phyloP scores from a whole-genome alignment of 2,888 invertebrate species.

The Atrina japonica region DNA sequence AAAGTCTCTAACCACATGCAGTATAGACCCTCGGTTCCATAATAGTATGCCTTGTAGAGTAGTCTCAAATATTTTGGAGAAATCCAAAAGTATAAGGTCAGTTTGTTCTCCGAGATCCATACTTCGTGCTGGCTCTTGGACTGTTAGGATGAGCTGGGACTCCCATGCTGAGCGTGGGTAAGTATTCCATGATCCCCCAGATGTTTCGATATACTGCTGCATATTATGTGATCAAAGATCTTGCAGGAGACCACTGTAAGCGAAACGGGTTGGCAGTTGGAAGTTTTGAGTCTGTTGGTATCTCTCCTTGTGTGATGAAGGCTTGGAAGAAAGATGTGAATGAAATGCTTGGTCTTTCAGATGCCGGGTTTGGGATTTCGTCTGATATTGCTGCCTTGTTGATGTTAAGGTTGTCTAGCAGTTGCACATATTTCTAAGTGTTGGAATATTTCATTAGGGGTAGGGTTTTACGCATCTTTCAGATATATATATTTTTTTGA shows the following conservation, averaged over 20 bases:
- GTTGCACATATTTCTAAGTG: too few species aligned
- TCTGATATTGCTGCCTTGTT: neutral
- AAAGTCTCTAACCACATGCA: neutral
- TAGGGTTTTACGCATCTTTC: too few species aligned
- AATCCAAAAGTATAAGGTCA: conserved; percentile 13
- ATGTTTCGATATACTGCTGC: too few species aligned
- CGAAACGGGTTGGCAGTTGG: neutral
- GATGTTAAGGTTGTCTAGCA: neutral
- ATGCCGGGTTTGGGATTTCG: neutral
- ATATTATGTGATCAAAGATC: too few species aligned
- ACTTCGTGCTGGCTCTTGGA: neutral
- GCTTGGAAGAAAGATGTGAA: conserved; percentile 1
- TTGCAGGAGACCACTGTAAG: neutral
- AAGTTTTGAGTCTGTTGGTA: neutral
- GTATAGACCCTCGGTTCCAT: neutral
- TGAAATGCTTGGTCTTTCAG: neutral
- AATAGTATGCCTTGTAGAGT: neutral
- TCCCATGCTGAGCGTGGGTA: neutral
- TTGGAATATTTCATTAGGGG: too few species aligned
- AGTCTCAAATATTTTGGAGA: conserved; percentile 4
- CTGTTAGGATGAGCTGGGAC: conserved; percentile 3
- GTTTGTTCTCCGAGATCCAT: conserved; percentile 1
- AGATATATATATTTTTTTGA: too few species aligned
- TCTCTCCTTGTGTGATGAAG: neutral
- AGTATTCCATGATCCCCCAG: neutral